Evolutionary conservation across 2,113 vertebrate genomes (phyloP).

Genomic region (Cochlearius cochlearius): DNA sequence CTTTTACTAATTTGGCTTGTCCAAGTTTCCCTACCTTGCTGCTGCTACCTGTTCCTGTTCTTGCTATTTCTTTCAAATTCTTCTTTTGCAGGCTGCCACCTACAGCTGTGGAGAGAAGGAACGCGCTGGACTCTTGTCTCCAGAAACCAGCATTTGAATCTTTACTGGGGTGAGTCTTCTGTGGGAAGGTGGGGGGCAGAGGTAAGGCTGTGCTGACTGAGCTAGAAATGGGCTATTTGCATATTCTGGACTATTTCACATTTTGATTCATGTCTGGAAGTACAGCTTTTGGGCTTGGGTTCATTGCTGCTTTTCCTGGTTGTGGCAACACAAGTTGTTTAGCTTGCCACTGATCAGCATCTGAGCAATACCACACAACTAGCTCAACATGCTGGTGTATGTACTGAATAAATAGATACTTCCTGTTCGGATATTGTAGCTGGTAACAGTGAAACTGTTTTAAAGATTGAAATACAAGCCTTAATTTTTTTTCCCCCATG

Average conservation of each 20-base stretch:
- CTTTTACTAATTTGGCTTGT: not conserved
- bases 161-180: slow-evolving; percentile 51
- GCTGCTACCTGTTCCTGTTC: not conserved
- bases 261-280: not conserved
- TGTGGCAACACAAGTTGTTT: not conserved
- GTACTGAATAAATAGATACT: not conserved
- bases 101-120: slow-evolving; percentile 18
- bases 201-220: not conserved
- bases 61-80: not conserved
- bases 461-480: not conserved
- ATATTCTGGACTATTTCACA: not conserved
- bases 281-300: not conserved
- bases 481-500: not conserved
- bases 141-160: slow-evolving; percentile 29
- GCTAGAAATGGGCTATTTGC: not conserved
- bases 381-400: not conserved
- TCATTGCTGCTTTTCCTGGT: not conserved
- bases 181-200: not conserved
- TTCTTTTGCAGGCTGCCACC: slow-evolving; percentile 36
- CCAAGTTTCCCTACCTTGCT: not conserved
- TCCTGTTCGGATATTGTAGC: not conserved
- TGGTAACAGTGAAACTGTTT: not conserved
- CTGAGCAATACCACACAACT: not conserved
- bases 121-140: not conserved
- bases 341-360: not conserved